A percentile compares a stretch with the other conserved stretches of the same genome.
Conservation (phyloP, 2,113 vertebrate species). For the Lutjanus erythropterus region DNA sequence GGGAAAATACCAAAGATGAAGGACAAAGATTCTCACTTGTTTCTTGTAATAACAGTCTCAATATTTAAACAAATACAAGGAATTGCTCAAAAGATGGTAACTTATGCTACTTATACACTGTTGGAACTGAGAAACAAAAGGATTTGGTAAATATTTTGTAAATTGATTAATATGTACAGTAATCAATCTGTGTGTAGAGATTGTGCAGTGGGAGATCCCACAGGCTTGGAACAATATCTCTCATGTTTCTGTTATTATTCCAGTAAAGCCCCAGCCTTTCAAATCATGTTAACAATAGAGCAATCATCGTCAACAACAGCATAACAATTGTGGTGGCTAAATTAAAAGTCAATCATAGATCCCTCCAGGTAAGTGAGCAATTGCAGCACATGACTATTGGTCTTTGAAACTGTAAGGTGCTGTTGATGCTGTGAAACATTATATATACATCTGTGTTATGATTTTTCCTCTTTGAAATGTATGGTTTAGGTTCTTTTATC, state of each 20-base stretch:
- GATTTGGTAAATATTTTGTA: not conserved
- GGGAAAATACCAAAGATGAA: too few relatives aligned
- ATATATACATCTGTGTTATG: too few relatives aligned
- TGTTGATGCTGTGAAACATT: not conserved
- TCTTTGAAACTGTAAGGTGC: not conserved
- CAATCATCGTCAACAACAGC: not conserved
- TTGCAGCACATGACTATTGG: not conserved
- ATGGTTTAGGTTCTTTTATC: not conserved
- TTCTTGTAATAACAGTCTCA: too few relatives aligned
- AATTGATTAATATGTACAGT: conserved; percentile 7
- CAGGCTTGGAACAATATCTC: not conserved
- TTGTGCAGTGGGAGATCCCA: not conserved
- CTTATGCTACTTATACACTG: too few relatives aligned
- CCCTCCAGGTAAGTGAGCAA: not conserved
- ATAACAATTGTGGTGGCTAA: not conserved
- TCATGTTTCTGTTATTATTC: not conserved
- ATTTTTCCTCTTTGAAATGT: not conserved
- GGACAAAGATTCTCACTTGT: too few relatives aligned
- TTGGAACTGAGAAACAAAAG: conserved; percentile 47
- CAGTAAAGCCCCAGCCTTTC: not conserved
- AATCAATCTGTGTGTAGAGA: conserved; percentile 14
- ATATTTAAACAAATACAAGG: too few relatives aligned
- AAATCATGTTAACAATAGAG: not conserved
- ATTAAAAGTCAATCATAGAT: not conserved
- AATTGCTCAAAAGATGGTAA: too few relatives aligned